A percentile compares a stretch with the other conserved stretches of the same genome.
Conservation (phyloP, 1,140 invertebrate species). For the Hesperophylax magnus region DNA sequence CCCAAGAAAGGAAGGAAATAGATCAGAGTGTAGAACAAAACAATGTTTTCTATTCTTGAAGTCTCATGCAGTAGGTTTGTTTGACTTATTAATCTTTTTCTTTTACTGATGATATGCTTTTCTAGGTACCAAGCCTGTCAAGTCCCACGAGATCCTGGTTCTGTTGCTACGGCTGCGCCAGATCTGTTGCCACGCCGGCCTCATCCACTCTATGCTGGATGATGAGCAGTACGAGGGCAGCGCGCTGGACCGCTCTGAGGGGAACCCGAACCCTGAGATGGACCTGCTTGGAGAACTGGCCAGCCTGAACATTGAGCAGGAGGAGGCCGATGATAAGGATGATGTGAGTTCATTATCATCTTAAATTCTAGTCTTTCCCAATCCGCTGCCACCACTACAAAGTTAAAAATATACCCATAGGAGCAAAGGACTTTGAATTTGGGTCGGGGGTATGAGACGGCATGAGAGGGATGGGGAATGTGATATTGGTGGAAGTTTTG, state of each 20-base stretch:
- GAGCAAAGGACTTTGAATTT: too few species aligned
- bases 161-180: constrained; percentile 88
- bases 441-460: too few species aligned
- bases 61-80: too few species aligned
- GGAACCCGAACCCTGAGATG: constrained; percentile 63
- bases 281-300: constrained; percentile 76
- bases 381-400: too few species aligned
- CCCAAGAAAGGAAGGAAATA: too few species aligned
- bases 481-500: too few species aligned
- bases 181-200: constrained; percentile 88
- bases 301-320: constrained; percentile 71
- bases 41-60: too few species aligned
- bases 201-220: constrained; percentile 81
- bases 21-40: too few species aligned
- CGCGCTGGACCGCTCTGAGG: constrained; percentile 31
- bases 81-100: too few species aligned
- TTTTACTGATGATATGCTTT: background rate
- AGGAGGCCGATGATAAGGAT: constrained; percentile 47
- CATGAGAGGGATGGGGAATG: too few species aligned
- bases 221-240: constrained; percentile 65
- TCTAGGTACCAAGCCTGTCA: constrained; percentile 72
- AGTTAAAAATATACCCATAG: too few species aligned
- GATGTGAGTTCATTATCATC: constrained; percentile 8
- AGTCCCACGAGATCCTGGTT: constrained; percentile 84
- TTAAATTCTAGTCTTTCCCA: too few species aligned